Evolutionary conservation across 2,113 vertebrate species (phyloP), one percentile per base, ranked within the genome.

Genomic region (Aptenodytes patagonicus): DNA sequence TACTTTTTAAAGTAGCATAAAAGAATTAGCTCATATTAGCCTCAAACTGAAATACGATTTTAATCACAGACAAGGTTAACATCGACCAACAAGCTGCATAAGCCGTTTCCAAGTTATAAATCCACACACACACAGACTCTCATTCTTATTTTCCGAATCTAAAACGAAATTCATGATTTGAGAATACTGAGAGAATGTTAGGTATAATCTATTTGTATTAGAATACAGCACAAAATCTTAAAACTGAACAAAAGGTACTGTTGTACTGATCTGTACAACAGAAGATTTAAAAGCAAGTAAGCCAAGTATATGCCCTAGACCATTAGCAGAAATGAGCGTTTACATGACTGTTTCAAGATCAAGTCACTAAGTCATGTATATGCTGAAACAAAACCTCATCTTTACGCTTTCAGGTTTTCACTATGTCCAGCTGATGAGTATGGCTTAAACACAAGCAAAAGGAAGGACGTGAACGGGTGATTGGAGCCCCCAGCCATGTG

Each of bases 231-330:
- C 13, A 90, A 76, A 82, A 79, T 44, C 42, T 82, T 93, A 49
- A 69, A 83, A 76, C 12, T 46, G 36, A 91, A 64, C 25, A 71
- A 65, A 73, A 87, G 28, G 47, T 71, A 31, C 18, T 52, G 24
- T 40, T 60, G 52, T 10, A 54, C 13, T n/a, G 31, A 78, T 65
- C 36, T 20, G 21, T 44, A 76, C 0, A 4, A 79, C 0, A 3
- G 31, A 62, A 28, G 16, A 84, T 21, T 38, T 24, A 58, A 61
- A 66, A 83, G 34, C 28, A 62, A 87, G 34, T 7, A 68, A 93
- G 36, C 7, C 54, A 85, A 32, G 16, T 9, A 40, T 13, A 34
- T 19, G 32, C 14, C 21, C 38, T 38, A 34, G 44, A 66, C 25
- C 66, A 19, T 29, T 32, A 49, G 10, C 14, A 42, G 40, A 73